Evolutionary conservation across 2,797 vertebrate genomes (phyloP).

Genomic region (Urosaurus nigricauda): DNA sequence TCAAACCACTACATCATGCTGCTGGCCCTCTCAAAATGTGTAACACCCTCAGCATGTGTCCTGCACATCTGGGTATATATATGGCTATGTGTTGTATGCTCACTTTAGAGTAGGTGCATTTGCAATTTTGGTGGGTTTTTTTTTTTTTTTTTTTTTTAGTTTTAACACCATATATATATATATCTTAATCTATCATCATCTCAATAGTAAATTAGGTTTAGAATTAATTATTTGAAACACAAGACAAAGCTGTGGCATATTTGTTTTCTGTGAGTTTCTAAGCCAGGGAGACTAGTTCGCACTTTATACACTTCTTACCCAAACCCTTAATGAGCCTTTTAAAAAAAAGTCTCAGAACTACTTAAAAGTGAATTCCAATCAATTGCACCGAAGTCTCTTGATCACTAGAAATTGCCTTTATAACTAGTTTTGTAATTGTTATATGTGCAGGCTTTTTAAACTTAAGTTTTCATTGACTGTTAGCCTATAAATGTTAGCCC

Average conservation of each 20-base stretch:
- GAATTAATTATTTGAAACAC: neutral
- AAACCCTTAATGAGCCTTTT: neutral
- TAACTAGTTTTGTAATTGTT: neutral
- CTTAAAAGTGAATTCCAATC: neutral
- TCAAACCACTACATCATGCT: too few relatives aligned
- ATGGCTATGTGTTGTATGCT: neutral
- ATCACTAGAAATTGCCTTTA: neutral
- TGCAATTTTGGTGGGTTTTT: neutral
- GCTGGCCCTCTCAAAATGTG: too few relatives aligned
- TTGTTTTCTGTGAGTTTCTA: neutral
- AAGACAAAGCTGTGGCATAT: neutral
- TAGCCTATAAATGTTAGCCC: slow-evolving; percentile 28
- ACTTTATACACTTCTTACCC: neutral
- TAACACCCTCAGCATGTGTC: too few relatives aligned
- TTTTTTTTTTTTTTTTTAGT: too few relatives aligned
- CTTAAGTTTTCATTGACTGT: neutral
- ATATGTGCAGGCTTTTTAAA: neutral
- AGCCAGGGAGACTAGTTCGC: neutral
- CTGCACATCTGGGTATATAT: neutral
- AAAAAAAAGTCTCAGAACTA: too few relatives aligned
- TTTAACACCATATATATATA: too few relatives aligned
- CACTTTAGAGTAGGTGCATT: neutral
- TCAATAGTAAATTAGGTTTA: neutral
- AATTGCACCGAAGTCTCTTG: neutral
- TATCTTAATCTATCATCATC: neutral